A percentile compares a stretch with the other conserved stretches of the same genome.
Conservation (phyloP, 2,888 invertebrate species). For the Caenorhabditis afra region DNA sequence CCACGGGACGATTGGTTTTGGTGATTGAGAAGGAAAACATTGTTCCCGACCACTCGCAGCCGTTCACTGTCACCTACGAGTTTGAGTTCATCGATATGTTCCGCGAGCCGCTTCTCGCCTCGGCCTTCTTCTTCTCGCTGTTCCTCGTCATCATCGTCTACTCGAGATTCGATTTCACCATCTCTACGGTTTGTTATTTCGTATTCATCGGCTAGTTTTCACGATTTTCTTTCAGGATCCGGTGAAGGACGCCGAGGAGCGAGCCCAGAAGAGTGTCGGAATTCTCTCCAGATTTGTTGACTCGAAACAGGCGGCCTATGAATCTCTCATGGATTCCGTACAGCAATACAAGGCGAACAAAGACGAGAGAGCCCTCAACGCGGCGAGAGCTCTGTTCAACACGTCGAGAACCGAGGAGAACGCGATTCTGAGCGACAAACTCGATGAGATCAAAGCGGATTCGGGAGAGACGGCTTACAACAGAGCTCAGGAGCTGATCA, state of each 20-base stretch:
- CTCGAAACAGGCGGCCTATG: conserved; percentile 84
- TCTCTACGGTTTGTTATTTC: conserved; percentile 81
- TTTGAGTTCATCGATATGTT: conserved; percentile 91
- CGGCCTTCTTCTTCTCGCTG: conserved; percentile 90
- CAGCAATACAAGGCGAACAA: conserved; percentile 84
- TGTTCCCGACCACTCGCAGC: conserved; percentile 96
- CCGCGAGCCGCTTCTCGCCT: conserved; percentile 93
- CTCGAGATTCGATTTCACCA: conserved; percentile 95
- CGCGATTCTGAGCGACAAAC: conserved; percentile 81
- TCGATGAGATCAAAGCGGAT: conserved; percentile 10
- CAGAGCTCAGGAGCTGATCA: conserved; percentile 84
- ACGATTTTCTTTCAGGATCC: conserved; percentile 82
- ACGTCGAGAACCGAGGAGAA: conserved; percentile 84
- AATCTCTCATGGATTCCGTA: conserved; percentile 84
- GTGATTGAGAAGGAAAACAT: conserved; percentile 89
- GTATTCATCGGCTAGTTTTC: conserved; percentile 10
- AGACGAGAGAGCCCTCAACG: conserved; percentile 59
- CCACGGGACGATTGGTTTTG: conserved; percentile 92
- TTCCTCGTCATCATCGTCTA: conserved; percentile 94
- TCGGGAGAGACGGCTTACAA: conserved; percentile 81
- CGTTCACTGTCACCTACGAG: conserved; percentile 88
- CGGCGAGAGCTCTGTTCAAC: conserved; percentile 83
- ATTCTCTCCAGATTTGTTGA: conserved; percentile 84
- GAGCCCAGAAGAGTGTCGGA: conserved; percentile 83
- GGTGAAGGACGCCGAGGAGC: conserved; percentile 83